A percentile compares a stretch with the other conserved stretches of the same genome.
Evolutionary conservation across 1,140 invertebrate species (phyloP).

Genomic region (Megalonaias nervosa): DNA sequence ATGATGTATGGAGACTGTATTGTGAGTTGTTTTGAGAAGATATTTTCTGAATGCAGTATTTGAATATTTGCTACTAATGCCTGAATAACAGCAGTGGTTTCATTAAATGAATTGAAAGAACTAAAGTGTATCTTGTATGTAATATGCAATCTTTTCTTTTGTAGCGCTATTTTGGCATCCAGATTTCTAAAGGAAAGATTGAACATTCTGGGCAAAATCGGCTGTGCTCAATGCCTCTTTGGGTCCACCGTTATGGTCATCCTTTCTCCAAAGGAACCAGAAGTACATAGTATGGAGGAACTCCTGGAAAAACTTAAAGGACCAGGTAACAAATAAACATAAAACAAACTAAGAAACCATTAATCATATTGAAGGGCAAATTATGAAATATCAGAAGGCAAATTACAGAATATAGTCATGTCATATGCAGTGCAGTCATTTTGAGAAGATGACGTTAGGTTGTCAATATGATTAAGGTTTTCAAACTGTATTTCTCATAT

Average conservation of each 20-base stretch:
- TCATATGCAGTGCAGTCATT: background rate
- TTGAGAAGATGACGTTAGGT: background rate
- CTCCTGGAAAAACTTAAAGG: constrained; percentile 84
- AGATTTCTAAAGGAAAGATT: constrained; percentile 92
- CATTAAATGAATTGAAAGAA: no score
- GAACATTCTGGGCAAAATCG: constrained; percentile 94
- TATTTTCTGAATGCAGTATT: no score
- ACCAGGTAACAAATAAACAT: constrained; percentile 45
- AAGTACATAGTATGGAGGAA: constrained; percentile 84
- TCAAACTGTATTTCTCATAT: no score
- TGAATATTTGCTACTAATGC: no score
- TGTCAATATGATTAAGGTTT: no score
- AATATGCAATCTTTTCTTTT: constrained; percentile 20
- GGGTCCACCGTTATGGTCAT: constrained; percentile 95
- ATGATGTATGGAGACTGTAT: no score
- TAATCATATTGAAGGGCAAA: no score
- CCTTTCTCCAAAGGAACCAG: constrained; percentile 93
- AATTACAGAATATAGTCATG: background rate
- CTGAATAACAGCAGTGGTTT: no score
- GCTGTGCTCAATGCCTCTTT: constrained; percentile 91
- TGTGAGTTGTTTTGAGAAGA: no score
- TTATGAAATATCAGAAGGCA: background rate
- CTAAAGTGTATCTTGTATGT: no score
- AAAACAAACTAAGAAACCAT: background rate
- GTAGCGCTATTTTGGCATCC: constrained; percentile 88